These are phyloP conservation scores for Acromyrmex heyeri DNA, from an alignment of 1,140 invertebrate genomes.

Conservation along the genomic window DNA sequence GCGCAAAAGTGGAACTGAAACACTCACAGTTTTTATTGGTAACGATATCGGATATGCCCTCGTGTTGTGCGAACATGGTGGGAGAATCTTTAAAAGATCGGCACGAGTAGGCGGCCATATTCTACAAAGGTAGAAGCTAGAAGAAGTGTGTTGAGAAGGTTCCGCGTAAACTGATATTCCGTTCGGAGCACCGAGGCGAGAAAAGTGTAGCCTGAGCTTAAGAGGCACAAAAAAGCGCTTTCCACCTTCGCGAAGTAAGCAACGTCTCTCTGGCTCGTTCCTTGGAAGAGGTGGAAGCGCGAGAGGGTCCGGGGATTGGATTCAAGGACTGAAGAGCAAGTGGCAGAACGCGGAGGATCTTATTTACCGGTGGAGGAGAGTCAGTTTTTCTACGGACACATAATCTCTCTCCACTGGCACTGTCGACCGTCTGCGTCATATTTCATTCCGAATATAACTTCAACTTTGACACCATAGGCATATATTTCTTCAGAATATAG, in stretches of 20 bases:
- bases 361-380: constrained; percentile 56
- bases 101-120: constrained; percentile 51
- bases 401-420: constrained; percentile 27
- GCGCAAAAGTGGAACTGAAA: constrained; percentile 51
- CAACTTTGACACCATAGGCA: constrained; percentile 18
- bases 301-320: constrained; percentile 28
- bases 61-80: constrained; percentile 15
- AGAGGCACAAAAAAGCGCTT: constrained; percentile 65
- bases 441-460: constrained; percentile 54
- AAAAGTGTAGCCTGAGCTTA: constrained; percentile 68
- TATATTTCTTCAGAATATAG: constrained; percentile 4
- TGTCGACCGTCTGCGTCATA: constrained; percentile 40
- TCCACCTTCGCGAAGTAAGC: constrained; percentile 64
- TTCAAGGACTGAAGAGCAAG: constrained; percentile 63
- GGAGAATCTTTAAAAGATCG: constrained; percentile 64
- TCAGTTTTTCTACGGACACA: constrained; percentile 41
- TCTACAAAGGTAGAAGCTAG: constrained; percentile 54
- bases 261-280: constrained; percentile 51
- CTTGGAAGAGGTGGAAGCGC: constrained; percentile 16
- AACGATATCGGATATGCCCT: constrained; percentile 35
- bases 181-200: constrained; percentile 67
- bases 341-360: constrained; percentile 53
- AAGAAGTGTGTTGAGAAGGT: constrained; percentile 58
- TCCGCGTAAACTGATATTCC: constrained; percentile 74
- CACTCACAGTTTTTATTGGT: constrained; percentile 50